These are phyloP conservation scores for Oryzias celebensis DNA, from an alignment of 2,113 vertebrate species.

Conservation along the genomic window DNA sequence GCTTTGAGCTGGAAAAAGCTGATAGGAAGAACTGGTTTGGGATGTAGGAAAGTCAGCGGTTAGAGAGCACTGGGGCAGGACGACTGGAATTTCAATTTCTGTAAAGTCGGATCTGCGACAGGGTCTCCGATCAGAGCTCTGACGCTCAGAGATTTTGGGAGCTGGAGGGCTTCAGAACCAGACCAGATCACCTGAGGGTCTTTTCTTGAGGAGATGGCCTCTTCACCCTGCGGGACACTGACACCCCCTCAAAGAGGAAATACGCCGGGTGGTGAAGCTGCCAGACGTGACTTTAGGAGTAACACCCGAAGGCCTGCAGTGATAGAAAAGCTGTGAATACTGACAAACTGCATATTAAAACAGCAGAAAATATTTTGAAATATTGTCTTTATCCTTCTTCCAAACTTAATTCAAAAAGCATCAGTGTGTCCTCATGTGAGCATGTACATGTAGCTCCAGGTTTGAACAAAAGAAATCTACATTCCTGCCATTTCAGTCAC, in stretches of 20 bases:
- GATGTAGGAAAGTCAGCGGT: constrained; percentile 49
- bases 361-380: too few species aligned
- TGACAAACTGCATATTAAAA: too few species aligned
- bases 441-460: too few species aligned
- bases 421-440: too few species aligned
- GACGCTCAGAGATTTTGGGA: constrained; percentile 67
- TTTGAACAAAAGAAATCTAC: too few species aligned
- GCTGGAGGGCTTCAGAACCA: constrained; percentile 73
- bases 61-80: constrained; percentile 60
- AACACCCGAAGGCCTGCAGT: constrained; percentile 64
- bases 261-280: constrained; percentile 87
- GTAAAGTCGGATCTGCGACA: constrained; percentile 77
- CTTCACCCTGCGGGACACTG: constrained; percentile 45
- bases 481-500: too few species aligned
- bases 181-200: constrained; percentile 70
- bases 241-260: constrained; percentile 85
- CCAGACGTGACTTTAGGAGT: constrained; percentile 62
- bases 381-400: too few species aligned
- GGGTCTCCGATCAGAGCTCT: constrained; percentile 56
- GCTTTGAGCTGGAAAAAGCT: constrained; percentile 77
- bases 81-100: constrained; percentile 81
- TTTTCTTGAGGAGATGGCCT: constrained; percentile 41
- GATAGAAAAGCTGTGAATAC: not conserved
- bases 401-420: too few species aligned
- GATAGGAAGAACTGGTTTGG: constrained; percentile 72